phyloP scores from a whole-genome alignment of 2,113 vertebrate genomes.

The Cottus gobio region DNA sequence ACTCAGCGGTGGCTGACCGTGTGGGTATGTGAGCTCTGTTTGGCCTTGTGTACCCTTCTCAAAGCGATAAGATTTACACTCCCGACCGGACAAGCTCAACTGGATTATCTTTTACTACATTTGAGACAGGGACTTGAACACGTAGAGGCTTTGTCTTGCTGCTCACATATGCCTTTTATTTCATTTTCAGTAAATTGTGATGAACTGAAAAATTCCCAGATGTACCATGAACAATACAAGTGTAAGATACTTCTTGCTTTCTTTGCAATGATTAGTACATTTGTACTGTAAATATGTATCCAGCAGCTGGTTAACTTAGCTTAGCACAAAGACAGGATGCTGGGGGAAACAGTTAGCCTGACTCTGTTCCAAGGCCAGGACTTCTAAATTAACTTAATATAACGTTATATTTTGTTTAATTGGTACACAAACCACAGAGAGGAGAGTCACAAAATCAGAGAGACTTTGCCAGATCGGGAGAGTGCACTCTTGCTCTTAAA shows the following conservation, averaged over 20 bases:
- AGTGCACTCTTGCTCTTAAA: slow-evolving; percentile 18
- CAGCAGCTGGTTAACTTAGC: background rate
- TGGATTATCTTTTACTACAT: background rate
- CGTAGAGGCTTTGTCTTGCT: background rate
- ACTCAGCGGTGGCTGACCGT: slow-evolving; percentile 39
- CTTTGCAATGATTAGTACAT: background rate
- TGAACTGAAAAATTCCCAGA: background rate
- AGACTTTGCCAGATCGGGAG: slow-evolving; percentile 3
- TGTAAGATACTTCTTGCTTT: background rate
- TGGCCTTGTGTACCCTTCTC: slow-evolving; percentile 39
- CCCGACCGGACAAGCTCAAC: slow-evolving; percentile 14
- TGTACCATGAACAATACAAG: background rate
- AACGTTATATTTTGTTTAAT: background rate
- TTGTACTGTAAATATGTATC: background rate
- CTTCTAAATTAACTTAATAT: background rate
- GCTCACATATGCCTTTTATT: background rate
- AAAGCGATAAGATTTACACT: slow-evolving; percentile 33
- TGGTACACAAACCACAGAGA: background rate
- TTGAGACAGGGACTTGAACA: background rate
- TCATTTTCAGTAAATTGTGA: background rate
- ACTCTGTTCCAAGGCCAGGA: background rate
- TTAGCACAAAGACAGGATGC: background rate
- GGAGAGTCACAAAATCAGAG: slow-evolving; percentile 4
- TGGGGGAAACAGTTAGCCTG: background rate
- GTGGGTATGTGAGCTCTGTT: slow-evolving; percentile 40